Evolutionary conservation across 2,888 invertebrate species (phyloP).

Genomic region (Ophion ellenae): DNA sequence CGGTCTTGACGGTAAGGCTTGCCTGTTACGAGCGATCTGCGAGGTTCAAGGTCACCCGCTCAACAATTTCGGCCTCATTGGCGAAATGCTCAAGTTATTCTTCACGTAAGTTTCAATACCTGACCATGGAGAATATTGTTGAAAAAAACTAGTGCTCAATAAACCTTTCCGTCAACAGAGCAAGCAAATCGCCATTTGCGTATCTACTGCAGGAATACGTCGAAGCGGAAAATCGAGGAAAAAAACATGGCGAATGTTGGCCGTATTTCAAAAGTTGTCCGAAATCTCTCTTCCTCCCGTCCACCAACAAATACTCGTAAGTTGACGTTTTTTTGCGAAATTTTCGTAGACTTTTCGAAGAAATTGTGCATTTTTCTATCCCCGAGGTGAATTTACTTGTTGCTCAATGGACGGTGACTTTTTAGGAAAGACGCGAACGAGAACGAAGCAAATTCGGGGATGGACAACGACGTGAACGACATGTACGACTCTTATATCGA

Average conservation of each 20-base stretch:
- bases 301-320: constrained; percentile 85
- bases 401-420: not conserved
- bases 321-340: constrained; percentile 49
- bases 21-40: constrained; percentile 92
- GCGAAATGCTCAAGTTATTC: constrained; percentile 92
- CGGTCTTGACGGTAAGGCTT: constrained; percentile 93
- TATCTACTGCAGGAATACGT: constrained; percentile 91
- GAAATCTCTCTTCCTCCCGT: constrained; percentile 90
- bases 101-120: constrained; percentile 88
- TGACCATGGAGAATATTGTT: not conserved
- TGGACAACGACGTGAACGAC: constrained; percentile 62
- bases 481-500: constrained; percentile 61
- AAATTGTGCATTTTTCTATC: not conserved
- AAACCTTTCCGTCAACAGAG: constrained; percentile 85
- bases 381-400: not conserved
- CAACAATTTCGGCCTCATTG: constrained; percentile 91
- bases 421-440: constrained; percentile 72
- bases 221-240: constrained; percentile 91
- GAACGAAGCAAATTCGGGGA: constrained; percentile 65
- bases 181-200: constrained; percentile 92
- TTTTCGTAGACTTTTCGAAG: not conserved
- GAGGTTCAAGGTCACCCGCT: constrained; percentile 93
- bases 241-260: constrained; percentile 91
- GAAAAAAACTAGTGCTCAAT: not conserved
- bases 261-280: constrained; percentile 93